Evolutionary conservation across 2,888 invertebrate genomes (phyloP), one percentile per base, ranked within the genome.

Genomic region (Diploptera punctata): DNA sequence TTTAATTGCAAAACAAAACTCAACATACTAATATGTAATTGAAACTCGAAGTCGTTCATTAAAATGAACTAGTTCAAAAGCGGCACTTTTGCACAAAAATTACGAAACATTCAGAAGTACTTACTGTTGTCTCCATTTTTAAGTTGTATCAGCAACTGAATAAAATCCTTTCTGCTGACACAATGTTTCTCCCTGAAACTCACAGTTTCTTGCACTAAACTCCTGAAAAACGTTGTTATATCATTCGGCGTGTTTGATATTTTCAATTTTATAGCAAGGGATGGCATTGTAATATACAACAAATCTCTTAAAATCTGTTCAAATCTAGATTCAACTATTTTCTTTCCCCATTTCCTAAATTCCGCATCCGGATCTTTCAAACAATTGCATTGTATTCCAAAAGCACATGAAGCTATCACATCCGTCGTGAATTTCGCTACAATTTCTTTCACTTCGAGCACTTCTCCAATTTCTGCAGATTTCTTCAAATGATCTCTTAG

Each of bases 341-440:
- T 67, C 73, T 75, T 0, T 77, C 79, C 75, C 81, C 79, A 31
- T 78, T 62, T 26, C 79, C 78, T 61, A 82, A 84, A 38, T 81
- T 83, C 1, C 80, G 84, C 76, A 21, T 84, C 80, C 1, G 73
- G 69, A 38, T 79, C 67, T 65, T 82, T 82, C 0, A 80, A 80
- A 0, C 79, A 78, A 47, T 81, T 76, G 1, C 80, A 78, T 9
- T 80, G 80, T 3, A 85, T 81, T 0, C 86, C 86, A 72, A 86
- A 85, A 0, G 85, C 82, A 1, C 83, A 79, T 0, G 81, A 82
- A 0, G 80, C 80, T 3, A 84, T 81, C 3, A 79, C 76, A 70
- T 80, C 79, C 9, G 78, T 78, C 5, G 78, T 75, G 70, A 75
- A 79, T n/a, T 78, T 72, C 4, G 73, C 69, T 18, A 73, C 16